Evolutionary conservation across 2,113 vertebrate species (phyloP), one percentile per base, ranked within the genome.

Genomic region (Tympanuchus pallidicinctus): DNA sequence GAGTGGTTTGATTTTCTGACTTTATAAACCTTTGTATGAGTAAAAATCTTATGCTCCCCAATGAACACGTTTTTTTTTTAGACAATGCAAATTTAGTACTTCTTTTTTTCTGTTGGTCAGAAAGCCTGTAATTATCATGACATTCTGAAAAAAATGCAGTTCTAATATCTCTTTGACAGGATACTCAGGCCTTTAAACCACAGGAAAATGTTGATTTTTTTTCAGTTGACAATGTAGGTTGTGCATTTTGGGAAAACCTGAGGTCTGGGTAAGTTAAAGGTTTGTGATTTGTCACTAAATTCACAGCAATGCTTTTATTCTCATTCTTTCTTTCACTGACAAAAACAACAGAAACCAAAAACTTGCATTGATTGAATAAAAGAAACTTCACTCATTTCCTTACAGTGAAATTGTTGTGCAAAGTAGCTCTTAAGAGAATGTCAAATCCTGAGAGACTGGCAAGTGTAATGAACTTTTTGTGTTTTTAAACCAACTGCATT

Each of bases 391-490:
- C 13, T 13, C 27, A 30, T 42, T 82, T 77, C 9, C 27, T 73
- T 66, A 77, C 47, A 56, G 60, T 25, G 13, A 82, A 85, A 70
- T 48, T 72, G 17, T 52, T 91, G 60, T 90, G 45, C 76, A 74
- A 77, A 89, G 42, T 52, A 27, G 56, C 38, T 88, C 52, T 86
- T 82, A 74, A 67, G 88, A 82, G 47, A 72, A 42, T 64, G 21
- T 40, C 64, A 82, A 36, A 59, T 85, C 92, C 92, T 47, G 19
- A 92, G 81, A 78, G 86, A 93, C 36, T 59, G 73, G 60, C 6
- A 91, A 80, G 76, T 38, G 3, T 73, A 92, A 95, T 92, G 66
- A 95, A 76, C 8, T 54, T 93, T 19, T n/a, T 79, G 34, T 92
- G 85, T 36, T 94, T 95, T 87, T 73, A 91, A 94, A 70, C 13